Evolutionary conservation across 2,888 invertebrate species (phyloP).

Genomic region (Parochlus steinenii): DNA sequence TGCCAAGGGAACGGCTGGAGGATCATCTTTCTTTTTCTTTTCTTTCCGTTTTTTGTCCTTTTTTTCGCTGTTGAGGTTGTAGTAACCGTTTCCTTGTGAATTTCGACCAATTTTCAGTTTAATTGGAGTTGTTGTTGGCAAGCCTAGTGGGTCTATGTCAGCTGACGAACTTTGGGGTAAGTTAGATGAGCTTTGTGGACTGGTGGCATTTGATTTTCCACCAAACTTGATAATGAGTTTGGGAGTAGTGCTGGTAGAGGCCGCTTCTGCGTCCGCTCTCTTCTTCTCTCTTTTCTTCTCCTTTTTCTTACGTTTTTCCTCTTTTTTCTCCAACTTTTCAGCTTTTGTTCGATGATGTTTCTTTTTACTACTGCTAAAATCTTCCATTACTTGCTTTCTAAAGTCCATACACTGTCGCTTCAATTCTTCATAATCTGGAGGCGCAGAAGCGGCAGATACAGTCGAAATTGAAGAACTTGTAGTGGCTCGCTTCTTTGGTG

Average conservation of each 20-base stretch:
- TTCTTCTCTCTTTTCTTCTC: conserved; percentile 41
- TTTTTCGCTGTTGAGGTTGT: conserved; percentile 25
- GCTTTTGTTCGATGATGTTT: conserved; percentile 21
- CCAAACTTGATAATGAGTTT: conserved; percentile 9
- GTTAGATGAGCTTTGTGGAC: conserved; percentile 33
- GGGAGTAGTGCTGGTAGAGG: conserved; percentile 15
- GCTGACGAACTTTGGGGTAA: conserved; percentile 33
- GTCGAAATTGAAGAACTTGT: too few relatives aligned
- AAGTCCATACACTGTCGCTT: conserved; percentile 77
- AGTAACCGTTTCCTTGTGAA: conserved; percentile 55
- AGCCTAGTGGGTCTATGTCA: conserved; percentile 38
- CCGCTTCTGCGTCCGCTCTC: conserved; percentile 23
- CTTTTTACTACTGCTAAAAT: conserved; percentile 49
- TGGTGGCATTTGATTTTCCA: conserved; percentile 19
- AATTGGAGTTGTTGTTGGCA: conserved; percentile 58
- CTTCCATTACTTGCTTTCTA: conserved; percentile 67
- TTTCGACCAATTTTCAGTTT: conserved; percentile 70
- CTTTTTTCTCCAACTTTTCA: conserved; percentile 32
- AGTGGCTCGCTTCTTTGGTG: conserved; percentile 61
- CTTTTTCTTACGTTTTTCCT: conserved; percentile 36
- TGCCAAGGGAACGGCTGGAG: conserved; percentile 21
- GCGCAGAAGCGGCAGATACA: conserved; percentile 41
- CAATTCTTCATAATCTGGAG: conserved; percentile 62
- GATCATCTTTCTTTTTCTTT: conserved; percentile 25
- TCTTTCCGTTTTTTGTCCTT: not conserved